Evolutionary conservation across 2,113 vertebrate genomes (phyloP), one percentile per base, ranked within the genome.

Genomic region (Sclerurus mexicanus): DNA sequence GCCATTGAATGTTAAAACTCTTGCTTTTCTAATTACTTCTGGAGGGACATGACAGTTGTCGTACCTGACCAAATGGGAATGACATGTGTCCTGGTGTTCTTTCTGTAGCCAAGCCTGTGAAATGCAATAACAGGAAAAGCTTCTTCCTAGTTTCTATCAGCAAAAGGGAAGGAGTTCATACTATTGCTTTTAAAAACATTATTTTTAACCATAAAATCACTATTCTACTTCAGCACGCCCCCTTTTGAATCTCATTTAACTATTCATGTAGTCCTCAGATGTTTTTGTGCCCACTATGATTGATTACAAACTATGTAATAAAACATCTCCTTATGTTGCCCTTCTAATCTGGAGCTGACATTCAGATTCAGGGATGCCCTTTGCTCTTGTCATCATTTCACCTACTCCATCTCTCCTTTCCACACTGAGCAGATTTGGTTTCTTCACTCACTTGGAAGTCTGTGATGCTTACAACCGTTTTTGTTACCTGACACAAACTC

Each of bases 201-300:
- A 8, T 64, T 89, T 93, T 69, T 37, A 19, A 27, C 14, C 0
- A 1, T 68, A 89, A 64, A 8, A 27, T 79, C 35, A 46, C 10
- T 20, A 7, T 63, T 71, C 4, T 79, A 10, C 37, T 89, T 69
- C 40, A 62, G 27, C 19, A 82, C 0, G 0, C 6, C 8, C 20
- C 52, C 3, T 47, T 83, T 40, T 69, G 27, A 52, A 44, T 84
- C 37, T 71, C 3, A 20, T 52, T 76, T 35, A 35, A 44, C 8
- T 60, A 35, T 22, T 87, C 22, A 53, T 35, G 58, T 20, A 50
- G 10, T 47, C 25, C 39, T 59, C 42, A 46, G 23, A 35, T 44
- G 25, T 25, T 74, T 78, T 33, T 84, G 9, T 66, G 12, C 35
- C 19, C 8, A 8, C 33, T 82, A n/a, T 2, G 3, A 37, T 46